Conservation (phyloP, 1,140 invertebrate species). For the silkworm (Bombyx mori) region ASM3026992v2 NC_085116.1:8002001-8002500, state of each 20-base stretch:
- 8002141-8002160: slow-evolving; percentile 35
- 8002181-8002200: slow-evolving; percentile 38
- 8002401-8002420: slow-evolving; percentile 84
- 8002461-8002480: slow-evolving; percentile 50
- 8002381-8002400: slow-evolving; percentile 34
- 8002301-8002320: slow-evolving; percentile 77
- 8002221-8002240: slow-evolving; percentile 64
- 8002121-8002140: slow-evolving; percentile 24
- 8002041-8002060: slow-evolving; percentile 22
- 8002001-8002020: slow-evolving; percentile 16
- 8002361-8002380: slow-evolving; percentile 8
- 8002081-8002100: slow-evolving; percentile 34
- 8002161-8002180: slow-evolving; percentile 39
- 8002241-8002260: slow-evolving; percentile 78
- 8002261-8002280: slow-evolving; percentile 77
- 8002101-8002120: slow-evolving; percentile 23
- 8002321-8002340: slow-evolving; percentile 67
- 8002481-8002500: slow-evolving; percentile 71
- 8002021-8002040: slow-evolving; percentile 23
- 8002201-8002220: slow-evolving; percentile 48
- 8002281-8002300: slow-evolving; percentile 75
- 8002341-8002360: slow-evolving; percentile 7
- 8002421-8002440: slow-evolving; percentile 79
- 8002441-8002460: slow-evolving; percentile 71
- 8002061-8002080: slow-evolving; percentile 26